Base-by-base conservation (phyloP, 2,113 vertebrate species). In the Grammomys surdaster region DNA sequence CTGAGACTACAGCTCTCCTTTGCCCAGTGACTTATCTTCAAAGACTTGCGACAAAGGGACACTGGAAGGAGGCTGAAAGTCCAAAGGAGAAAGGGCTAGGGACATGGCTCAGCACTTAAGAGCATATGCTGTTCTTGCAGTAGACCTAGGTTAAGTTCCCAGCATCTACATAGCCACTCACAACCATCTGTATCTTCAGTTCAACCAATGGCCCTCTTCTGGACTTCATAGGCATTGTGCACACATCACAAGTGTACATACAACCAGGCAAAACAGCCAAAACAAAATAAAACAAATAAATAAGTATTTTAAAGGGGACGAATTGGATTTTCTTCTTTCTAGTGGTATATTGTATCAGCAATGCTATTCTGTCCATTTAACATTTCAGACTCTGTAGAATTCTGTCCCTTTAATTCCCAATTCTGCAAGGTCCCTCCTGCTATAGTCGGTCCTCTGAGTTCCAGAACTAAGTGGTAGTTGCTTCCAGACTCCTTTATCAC, bases 351-450 rank as follows among this genome's bases (percentile, higher is more conserved):
- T 48, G 13, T 58, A 13, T 31, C 40, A 28, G 48, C 40, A 63
- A 26, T 0, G 22, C 31, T 22, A 0, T 36, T 60, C 36, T 1
- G 19, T 1, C 40, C 24, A 69, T 54, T 58, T 17, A 26, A 24
- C 20, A 19, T 40, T 76, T 51, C 13, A 63, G 67, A 36, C 16
- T 69, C 67, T 36, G 67, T 31, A 69, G 67, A 69, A 69, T 33
- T 69, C 67, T 69, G 67, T 69, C 31, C 67, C 11, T 36, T 36
- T 33, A 43, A 26, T 16, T 63, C n/a, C n/a, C 43, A n/a, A 43
- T 63, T 43, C n/a, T 63, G n/a, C 56, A 28, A 9, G 36, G 24
- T 8, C 4, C 5, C 5, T 40, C 22, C 40, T 81, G 31, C 54
- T 24, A 24, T 40, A 22, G 88, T 69, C 48, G 36, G 36, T 72